Evolutionary conservation across 2,113 vertebrate genomes (phyloP).

Genomic region (Nesoenas mayeri): DNA sequence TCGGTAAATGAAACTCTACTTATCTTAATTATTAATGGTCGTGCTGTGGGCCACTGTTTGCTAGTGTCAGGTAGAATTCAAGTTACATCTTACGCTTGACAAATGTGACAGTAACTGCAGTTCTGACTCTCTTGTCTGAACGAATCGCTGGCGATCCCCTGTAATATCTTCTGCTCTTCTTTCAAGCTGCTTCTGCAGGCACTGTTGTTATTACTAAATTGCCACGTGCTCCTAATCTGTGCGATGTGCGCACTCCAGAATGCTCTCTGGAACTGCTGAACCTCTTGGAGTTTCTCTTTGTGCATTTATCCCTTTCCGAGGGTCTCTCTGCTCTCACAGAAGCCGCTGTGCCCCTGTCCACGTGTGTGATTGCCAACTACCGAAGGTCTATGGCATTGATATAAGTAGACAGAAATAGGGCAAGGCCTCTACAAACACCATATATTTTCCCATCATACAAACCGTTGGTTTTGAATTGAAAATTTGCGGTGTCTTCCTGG

Average conservation of each 20-base stretch:
- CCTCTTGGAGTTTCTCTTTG: neutral
- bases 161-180: neutral
- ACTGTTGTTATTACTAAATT: neutral
- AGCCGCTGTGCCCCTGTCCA: neutral
- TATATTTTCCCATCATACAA: neutral
- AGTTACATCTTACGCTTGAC: neutral
- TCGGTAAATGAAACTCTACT: neutral
- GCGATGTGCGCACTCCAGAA: neutral
- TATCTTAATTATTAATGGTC: neutral
- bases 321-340: neutral
- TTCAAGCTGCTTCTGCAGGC: neutral
- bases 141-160: constrained; percentile 15
- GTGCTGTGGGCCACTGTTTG: neutral
- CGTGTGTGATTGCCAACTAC: neutral
- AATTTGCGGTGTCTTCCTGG: neutral
- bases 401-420: neutral
- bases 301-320: neutral
- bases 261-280: no score
- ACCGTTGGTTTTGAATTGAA: neutral
- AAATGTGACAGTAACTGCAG: neutral
- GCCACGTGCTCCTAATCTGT: neutral
- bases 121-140: neutral
- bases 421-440: neutral
- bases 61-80: neutral
- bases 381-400: neutral